Evolutionary conservation across 2,797 vertebrate genomes (phyloP).

Genomic region (Margarornis squamiger): DNA sequence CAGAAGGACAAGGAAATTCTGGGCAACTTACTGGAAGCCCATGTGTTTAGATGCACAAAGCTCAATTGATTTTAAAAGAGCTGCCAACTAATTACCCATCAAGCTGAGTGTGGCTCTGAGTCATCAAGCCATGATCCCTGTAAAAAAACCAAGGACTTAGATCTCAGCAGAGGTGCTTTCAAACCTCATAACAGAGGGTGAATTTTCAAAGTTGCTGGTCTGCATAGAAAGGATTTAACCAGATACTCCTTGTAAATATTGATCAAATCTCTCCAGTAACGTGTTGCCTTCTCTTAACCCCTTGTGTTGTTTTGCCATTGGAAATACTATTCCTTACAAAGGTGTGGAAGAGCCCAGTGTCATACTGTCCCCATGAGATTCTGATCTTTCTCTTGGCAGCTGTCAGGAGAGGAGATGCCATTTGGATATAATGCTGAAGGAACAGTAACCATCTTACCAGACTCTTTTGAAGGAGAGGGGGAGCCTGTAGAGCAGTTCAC

Average conservation of each 20-base stretch:
- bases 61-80: constrained; percentile 31
- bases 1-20: constrained; percentile 15
- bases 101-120: constrained; percentile 7
- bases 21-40: constrained; percentile 27
- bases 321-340: background rate
- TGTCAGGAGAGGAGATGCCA: background rate
- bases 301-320: background rate
- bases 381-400: background rate
- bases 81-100: constrained; percentile 52
- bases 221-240: background rate
- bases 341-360: background rate
- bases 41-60: constrained; percentile 26
- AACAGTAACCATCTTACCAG: background rate
- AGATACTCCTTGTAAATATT: background rate
- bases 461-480: background rate
- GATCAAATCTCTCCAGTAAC: background rate
- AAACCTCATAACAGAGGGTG: background rate
- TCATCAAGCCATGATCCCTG: background rate
- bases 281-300: background rate
- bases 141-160: background rate
- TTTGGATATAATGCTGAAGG: background rate
- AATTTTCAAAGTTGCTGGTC: background rate
- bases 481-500: background rate
- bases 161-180: background rate
- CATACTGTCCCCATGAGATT: background rate